Evolutionary conservation across 1,140 invertebrate species (phyloP).

Genomic region (Drosophila teissieri): DNA sequence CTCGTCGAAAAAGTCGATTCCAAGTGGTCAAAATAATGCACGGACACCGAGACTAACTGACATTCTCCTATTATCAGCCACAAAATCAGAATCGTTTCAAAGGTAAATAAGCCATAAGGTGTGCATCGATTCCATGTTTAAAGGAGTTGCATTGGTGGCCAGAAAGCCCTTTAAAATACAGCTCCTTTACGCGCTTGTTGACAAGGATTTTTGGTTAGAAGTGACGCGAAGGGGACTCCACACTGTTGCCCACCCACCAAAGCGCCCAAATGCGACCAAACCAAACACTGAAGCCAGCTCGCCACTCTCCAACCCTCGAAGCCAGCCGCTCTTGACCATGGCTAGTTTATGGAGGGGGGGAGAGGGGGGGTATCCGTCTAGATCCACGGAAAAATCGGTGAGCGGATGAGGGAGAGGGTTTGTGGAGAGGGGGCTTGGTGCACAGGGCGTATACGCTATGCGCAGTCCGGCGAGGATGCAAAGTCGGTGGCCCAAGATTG

Average conservation of each 20-base stretch:
- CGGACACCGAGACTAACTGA: not conserved
- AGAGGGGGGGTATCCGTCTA: slow-evolving; percentile 17
- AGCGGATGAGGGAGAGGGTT: not conserved
- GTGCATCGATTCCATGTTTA: no score
- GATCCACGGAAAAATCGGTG: slow-evolving; percentile 5
- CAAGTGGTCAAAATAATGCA: slow-evolving; percentile 38
- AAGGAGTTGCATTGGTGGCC: no score
- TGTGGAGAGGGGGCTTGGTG: no score
- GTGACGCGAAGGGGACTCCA: slow-evolving; percentile 15
- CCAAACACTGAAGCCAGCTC: not conserved
- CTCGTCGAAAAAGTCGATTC: slow-evolving; percentile 61
- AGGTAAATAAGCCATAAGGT: no score
- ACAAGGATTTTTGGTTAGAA: slow-evolving; percentile 4
- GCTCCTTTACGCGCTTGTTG: not conserved
- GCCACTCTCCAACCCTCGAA: slow-evolving; percentile 6
- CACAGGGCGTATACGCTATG: slow-evolving; percentile 30
- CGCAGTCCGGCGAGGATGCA: not conserved
- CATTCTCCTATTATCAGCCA: no score
- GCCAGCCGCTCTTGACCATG: slow-evolving; percentile 54
- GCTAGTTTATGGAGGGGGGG: slow-evolving; percentile 23
- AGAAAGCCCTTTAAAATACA: not conserved
- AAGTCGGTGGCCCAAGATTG: slow-evolving; percentile 10
- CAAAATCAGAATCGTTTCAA: no score
- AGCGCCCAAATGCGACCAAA: not conserved
- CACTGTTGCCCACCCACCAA: not conserved